A percentile compares a stretch with the other conserved stretches of the same genome.
Conservation (phyloP, 2,888 invertebrate genomes). For the Epistrophella euchroma region DNA sequence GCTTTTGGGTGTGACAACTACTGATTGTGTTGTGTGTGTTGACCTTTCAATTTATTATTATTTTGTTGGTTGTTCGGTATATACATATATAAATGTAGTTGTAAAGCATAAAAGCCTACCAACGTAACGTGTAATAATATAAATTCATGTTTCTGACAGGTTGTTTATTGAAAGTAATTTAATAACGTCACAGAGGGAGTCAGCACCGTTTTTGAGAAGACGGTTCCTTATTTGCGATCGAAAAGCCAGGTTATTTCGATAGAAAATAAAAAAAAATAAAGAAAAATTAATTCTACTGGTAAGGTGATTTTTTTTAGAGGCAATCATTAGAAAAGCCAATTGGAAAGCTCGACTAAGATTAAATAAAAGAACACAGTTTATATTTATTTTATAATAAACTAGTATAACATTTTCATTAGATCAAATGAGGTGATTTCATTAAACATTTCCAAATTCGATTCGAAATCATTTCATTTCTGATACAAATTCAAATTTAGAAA, state of each 20-base stretch:
- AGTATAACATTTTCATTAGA: no score
- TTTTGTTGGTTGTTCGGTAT: slow-evolving; percentile 13
- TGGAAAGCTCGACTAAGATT: no score
- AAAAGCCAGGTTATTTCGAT: background rate
- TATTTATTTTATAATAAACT: no score
- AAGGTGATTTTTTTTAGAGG: no score
- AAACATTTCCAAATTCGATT: no score
- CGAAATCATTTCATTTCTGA: no score
- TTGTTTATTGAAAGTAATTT: slow-evolving; percentile 5
- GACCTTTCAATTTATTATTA: slow-evolving; percentile 27
- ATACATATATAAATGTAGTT: background rate
- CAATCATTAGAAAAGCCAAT: no score
- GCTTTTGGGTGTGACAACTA: slow-evolving; percentile 41
- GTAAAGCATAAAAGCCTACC: background rate
- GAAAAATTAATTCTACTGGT: background rate
- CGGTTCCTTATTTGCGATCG: background rate
- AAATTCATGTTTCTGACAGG: slow-evolving; percentile 11
- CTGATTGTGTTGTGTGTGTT: slow-evolving; percentile 6
- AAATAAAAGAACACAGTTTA: no score
- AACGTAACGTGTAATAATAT: background rate
- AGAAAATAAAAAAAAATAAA: background rate
- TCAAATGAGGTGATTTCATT: no score
- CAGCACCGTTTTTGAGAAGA: background rate
- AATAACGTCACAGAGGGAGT: background rate
- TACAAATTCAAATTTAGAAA: no score